Evolutionary conservation across 2,113 vertebrate species (phyloP), one percentile per base, ranked within the genome.

Genomic region (Cyphomyrus plagiostoma): DNA sequence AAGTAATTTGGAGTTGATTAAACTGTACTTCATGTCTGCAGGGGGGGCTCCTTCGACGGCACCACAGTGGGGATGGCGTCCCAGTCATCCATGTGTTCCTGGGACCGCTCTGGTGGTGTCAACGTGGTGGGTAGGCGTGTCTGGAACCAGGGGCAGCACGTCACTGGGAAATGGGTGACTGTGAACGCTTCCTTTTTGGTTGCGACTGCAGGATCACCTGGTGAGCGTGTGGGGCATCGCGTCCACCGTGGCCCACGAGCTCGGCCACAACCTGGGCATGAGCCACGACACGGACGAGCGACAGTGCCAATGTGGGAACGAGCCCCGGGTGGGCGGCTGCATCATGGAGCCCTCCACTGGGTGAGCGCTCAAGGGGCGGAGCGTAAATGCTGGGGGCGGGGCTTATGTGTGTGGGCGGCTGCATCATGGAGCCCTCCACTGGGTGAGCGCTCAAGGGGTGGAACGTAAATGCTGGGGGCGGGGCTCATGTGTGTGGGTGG

Each of bases 241-340:
- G 3, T 98, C 98, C 90, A 98, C 98, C 0, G 94, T 99, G 0
- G 98, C 98, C 0, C 98, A 99, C 0, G 97, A 98, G 91, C 93
- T 99, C 0, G 98, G 98, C 5, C 98, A 99, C 92, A 99, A 97
- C 93, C 93, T 99, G 89, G 98, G 98, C 84, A 96, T 99, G 94
- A 96, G 91, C 83, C 98, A 99, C 0, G 97, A 98, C 90, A 89
- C 95, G 0, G 9, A 93, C 0, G 94, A 96, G 0, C 96, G 96
- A 1, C 92, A 82, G 89, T 99, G 98, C 11, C 89, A 93, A 1
- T 97, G 98, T 52, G 95, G 94, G 17, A 96, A 90, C 5, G 97
- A 97, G 0, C 93, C 93, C 0, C 96, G 96, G 0, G 94, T 97
- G 21, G 97, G 97, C 0, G 96, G 96, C 88, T 99, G 98, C 94